Conservation (phyloP, 2,888 invertebrate genomes). For the Hyposoter didymator region DNA sequence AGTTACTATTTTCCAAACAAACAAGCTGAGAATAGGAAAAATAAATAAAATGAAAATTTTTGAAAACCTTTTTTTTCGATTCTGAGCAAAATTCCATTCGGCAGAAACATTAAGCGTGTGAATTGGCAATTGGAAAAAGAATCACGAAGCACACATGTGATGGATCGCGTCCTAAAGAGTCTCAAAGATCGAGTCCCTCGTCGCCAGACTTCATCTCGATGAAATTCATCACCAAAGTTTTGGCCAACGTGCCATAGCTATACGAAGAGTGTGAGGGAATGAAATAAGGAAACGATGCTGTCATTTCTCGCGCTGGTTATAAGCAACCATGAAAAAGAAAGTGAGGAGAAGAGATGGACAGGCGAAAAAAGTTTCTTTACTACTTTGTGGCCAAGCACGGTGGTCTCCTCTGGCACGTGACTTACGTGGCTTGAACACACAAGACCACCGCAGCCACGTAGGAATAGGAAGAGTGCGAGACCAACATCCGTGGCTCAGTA, state of each 20-base stretch:
- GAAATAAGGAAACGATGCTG: conserved; percentile 31
- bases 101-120: background rate
- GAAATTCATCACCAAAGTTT: conserved; percentile 53
- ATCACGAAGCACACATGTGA: conserved; percentile 10
- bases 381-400: conserved; percentile 28
- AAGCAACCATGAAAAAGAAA: conserved; percentile 32
- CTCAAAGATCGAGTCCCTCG: background rate
- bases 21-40: background rate
- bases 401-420: conserved; percentile 61
- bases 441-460: conserved; percentile 48
- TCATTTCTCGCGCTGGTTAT: conserved; percentile 30
- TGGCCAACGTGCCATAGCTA: conserved; percentile 36
- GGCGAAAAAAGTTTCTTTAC: conserved; percentile 49
- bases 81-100: background rate
- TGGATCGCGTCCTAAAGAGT: conserved; percentile 18
- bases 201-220: conserved; percentile 32
- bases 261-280: conserved; percentile 2
- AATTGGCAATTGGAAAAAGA: conserved; percentile 16
- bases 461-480: conserved; percentile 43
- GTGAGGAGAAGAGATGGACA: background rate
- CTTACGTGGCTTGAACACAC: conserved; percentile 59
- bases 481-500: conserved; percentile 36
- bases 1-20: background rate
- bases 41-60: background rate
- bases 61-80: background rate